Percentiles rank a stretch among this genome's conserved stretches.
These are phyloP conservation scores for Nysson spinosus DNA, from an alignment of 2,888 invertebrate genomes.

Conservation along the genomic window DNA sequence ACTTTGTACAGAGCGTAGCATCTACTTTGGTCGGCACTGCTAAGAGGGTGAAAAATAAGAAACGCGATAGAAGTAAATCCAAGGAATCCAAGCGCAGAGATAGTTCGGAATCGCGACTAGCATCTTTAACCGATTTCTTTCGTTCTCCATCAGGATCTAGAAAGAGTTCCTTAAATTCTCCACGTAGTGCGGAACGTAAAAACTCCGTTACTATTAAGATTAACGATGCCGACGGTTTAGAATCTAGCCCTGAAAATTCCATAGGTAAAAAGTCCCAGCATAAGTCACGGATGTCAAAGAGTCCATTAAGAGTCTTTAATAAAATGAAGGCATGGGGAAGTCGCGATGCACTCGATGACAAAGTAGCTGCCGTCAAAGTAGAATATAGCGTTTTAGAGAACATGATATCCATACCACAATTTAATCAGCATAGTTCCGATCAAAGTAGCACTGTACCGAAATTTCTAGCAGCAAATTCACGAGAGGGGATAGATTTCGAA, in stretches of 20 bases:
- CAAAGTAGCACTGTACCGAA: constrained; percentile 60
- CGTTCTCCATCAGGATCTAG: constrained; percentile 75
- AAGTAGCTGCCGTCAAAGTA: constrained; percentile 58
- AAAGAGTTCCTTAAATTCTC: constrained; percentile 71
- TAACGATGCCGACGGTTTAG: constrained; percentile 68
- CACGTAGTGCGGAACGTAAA: constrained; percentile 66
- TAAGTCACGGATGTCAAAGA: constrained; percentile 72
- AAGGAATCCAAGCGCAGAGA: constrained; percentile 74
- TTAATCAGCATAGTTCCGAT: constrained; percentile 56
- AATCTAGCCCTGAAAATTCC: constrained; percentile 73
- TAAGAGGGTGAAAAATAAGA: constrained; percentile 70
- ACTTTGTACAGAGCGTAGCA: constrained; percentile 67
- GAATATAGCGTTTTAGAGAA: constrained; percentile 70
- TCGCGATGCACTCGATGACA: constrained; percentile 71
- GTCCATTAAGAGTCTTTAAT: constrained; percentile 72
- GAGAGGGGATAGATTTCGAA: constrained; percentile 75
- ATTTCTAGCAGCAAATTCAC: constrained; percentile 71
- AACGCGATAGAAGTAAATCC: constrained; percentile 73
- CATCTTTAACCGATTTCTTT: constrained; percentile 73
- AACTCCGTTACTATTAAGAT: constrained; percentile 68
- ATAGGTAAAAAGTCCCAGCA: constrained; percentile 63
- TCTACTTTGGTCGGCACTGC: constrained; percentile 71
- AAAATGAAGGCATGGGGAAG: constrained; percentile 73
- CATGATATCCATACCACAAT: constrained; percentile 63
- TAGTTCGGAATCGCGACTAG: constrained; percentile 73